Evolutionary conservation across 2,888 invertebrate species (phyloP), one percentile per base, ranked within the genome.

Genomic region (Drepanosiphum platanoidis): DNA sequence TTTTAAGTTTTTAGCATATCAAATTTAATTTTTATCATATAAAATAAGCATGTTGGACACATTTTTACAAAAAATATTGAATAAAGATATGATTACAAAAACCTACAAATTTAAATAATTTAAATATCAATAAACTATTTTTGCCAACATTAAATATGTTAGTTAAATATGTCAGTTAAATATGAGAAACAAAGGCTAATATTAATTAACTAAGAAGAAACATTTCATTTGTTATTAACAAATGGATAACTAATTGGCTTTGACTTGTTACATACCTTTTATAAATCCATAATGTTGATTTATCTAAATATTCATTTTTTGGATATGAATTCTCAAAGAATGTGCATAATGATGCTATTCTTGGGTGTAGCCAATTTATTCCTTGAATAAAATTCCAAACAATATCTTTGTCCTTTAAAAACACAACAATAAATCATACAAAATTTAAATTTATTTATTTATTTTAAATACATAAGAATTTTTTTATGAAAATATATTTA

Each of bases 311-410:
- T 87, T 90, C 89, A 34, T 89, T 88, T 83, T 89, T 89, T 88
- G 89, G 89, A 88, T 89, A 90, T 86, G 90, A 90, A 87, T 91
- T 91, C 32, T 58, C 77, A 36, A 80, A 79, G 42, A 88, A 87
- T 32, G 90, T 90, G 22, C 91, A 91, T 78, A 90, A 93, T 81
- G 88, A 88, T 42, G 91, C 90, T 86, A 90, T 89, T 66, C 92
- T 91, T 22, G 92, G 92, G 88, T 92, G 92, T 58, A 92, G 89
- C 92, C 92, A 92, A 88, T 91, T 92, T 78, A 93, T 88, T 68
- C 92, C 92, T 90, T 92, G 91, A 81, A 93, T 91, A 87, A 92
- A 92, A 68, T 90, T 89, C 91, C 91, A 92, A 87, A 91, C 91
- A 87, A 91, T 90, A 32, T 91, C 90, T 86, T 90, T 90, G 46